These are phyloP conservation scores for Notarius lentiginosus DNA, from an alignment of 2,113 vertebrate species.

Conservation along the genomic window DNA sequence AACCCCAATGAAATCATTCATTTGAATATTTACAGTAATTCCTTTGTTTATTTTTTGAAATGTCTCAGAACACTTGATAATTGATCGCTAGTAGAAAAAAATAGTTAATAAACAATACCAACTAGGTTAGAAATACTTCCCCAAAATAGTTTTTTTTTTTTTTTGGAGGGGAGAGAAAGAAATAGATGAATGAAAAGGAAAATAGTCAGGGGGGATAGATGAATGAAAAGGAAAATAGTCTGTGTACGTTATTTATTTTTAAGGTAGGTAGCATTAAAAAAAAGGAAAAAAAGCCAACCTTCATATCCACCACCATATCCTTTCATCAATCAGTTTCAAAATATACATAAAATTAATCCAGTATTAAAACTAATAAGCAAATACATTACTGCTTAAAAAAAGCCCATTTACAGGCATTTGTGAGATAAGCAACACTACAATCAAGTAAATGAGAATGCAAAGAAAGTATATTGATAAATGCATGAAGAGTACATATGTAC, in stretches of 20 bases:
- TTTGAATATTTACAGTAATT: conserved; percentile 56
- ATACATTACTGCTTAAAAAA: conserved; percentile 52
- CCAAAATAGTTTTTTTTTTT: neutral
- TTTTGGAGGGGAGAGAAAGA: too few species aligned
- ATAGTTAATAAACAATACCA: conserved; percentile 24
- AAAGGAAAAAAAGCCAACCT: conserved; percentile 19
- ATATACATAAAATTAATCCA: conserved; percentile 56
- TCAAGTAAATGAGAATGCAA: conserved; percentile 45
- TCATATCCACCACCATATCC: conserved; percentile 25
- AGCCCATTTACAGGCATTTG: conserved; percentile 63
- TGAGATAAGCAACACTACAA: conserved; percentile 54
- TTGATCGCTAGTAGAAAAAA: conserved; percentile 31
- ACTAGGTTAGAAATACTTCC: conserved; percentile 33
- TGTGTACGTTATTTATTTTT: conserved; percentile 55
- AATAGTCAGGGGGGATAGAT: neutral
- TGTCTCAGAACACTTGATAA: conserved; percentile 40
- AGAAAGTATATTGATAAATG: conserved; percentile 58
- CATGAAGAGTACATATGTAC: conserved; percentile 59
- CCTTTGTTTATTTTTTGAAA: neutral
- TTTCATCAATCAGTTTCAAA: conserved; percentile 32
- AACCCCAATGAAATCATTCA: conserved; percentile 51
- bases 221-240: conserved; percentile 26
- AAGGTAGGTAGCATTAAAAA: conserved; percentile 4
- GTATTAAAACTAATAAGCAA: conserved; percentile 47
- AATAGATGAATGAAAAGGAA: too few species aligned